These are phyloP conservation scores for Epirrhoe tristata DNA, from an alignment of 2,888 invertebrate genomes.

Conservation along the genomic window DNA sequence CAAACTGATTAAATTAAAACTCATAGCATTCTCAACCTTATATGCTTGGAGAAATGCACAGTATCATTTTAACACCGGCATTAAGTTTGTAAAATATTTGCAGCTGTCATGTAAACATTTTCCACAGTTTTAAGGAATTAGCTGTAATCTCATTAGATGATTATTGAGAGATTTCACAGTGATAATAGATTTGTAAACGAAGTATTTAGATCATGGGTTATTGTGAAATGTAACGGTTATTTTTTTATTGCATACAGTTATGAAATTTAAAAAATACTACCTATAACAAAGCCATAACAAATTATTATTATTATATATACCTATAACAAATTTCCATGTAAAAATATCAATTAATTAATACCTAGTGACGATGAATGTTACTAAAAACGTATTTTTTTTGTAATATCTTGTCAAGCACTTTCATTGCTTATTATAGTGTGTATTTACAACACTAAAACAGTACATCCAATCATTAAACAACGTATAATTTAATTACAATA, in stretches of 20 bases:
- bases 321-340: too few species aligned
- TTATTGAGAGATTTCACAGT: constrained; percentile 46
- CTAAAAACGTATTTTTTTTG: too few species aligned
- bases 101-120: constrained; percentile 65
- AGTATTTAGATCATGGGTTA: neutral
- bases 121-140: constrained; percentile 72
- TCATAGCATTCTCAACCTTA: constrained; percentile 60
- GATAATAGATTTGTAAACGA: constrained; percentile 12
- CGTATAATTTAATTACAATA: neutral
- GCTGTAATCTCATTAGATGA: constrained; percentile 67
- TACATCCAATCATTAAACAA: neutral
- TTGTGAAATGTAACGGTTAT: neutral
- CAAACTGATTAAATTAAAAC: constrained; percentile 58
- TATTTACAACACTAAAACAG: neutral
- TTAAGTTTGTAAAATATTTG: constrained; percentile 52
- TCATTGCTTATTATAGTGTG: neutral
- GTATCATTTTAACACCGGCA: constrained; percentile 48
- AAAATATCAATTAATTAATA: too few species aligned
- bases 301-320: too few species aligned
- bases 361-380: too few species aligned
- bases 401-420: too few species aligned
- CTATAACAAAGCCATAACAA: too few species aligned
- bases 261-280: too few species aligned
- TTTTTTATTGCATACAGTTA: neutral
- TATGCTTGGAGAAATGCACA: constrained; percentile 44